phyloP scores from a whole-genome alignment of 2,888 invertebrate genomes.

The Petrolisthes cinctipes region DNA sequence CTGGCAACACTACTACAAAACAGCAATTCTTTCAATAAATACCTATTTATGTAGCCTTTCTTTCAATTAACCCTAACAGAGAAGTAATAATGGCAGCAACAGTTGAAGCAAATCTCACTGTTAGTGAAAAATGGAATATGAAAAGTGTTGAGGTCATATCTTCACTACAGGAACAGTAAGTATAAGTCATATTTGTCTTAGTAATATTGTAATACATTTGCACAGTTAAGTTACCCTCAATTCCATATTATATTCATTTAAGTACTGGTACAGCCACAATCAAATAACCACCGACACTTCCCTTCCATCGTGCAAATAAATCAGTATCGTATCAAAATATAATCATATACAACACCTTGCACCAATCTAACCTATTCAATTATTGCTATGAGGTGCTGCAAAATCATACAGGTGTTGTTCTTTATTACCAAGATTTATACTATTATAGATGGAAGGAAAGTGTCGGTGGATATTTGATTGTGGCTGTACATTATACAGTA shows the following conservation, averaged over 20 bases:
- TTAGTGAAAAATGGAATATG: constrained; percentile 37
- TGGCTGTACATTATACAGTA: too few relatives aligned
- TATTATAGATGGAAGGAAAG: background rate
- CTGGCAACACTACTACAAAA: too few relatives aligned
- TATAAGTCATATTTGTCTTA: background rate
- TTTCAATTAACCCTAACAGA: background rate
- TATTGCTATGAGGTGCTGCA: too few relatives aligned
- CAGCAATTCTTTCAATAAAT: too few relatives aligned
- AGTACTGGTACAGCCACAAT: background rate
- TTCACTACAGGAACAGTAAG: constrained; percentile 54
- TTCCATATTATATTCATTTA: background rate
- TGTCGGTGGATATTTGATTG: background rate
- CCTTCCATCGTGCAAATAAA: too few relatives aligned
- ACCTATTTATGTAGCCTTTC: too few relatives aligned
- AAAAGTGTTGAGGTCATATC: constrained; percentile 50
- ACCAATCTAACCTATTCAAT: too few relatives aligned
- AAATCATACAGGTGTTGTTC: too few relatives aligned
- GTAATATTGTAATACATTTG: background rate
- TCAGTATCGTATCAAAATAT: too few relatives aligned
- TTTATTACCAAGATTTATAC: background rate
- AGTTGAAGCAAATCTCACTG: background rate
- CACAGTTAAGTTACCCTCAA: background rate
- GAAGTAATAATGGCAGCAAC: background rate
- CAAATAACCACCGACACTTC: too few relatives aligned
- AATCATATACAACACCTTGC: too few relatives aligned